Evolutionary conservation across 2,888 invertebrate species (phyloP).

Genomic region (Sarcophaga subvicina): DNA sequence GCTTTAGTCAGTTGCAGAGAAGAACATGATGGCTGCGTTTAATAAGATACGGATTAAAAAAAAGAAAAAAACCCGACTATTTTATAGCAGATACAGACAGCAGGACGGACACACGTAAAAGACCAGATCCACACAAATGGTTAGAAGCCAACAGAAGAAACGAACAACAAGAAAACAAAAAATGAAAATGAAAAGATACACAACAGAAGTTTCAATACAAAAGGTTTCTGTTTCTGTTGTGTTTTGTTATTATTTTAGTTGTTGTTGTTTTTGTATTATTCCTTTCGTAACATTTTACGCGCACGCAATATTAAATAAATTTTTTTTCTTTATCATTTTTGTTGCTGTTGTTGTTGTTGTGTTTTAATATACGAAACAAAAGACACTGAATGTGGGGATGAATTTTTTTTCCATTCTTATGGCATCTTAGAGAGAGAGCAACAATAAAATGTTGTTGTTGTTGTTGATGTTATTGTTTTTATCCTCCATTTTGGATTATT

Average conservation of each 20-base stretch:
- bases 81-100: conserved; percentile 36
- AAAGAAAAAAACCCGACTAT: neutral
- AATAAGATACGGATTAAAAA: conserved; percentile 56
- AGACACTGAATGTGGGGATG: conserved; percentile 16
- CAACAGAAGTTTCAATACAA: conserved; percentile 35
- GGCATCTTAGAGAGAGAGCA: conserved; percentile 49
- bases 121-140: conserved; percentile 43
- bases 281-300: conserved; percentile 54
- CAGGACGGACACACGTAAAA: neutral
- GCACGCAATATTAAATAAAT: conserved; percentile 66
- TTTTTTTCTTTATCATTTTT: conserved; percentile 14
- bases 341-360: neutral
- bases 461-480: conserved; percentile 38
- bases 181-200: neutral
- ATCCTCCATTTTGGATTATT: conserved; percentile 61
- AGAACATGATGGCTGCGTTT: conserved; percentile 69
- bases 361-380: neutral
- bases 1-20: conserved; percentile 57
- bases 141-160: conserved; percentile 57
- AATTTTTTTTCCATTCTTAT: conserved; percentile 15
- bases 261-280: conserved; percentile 55
- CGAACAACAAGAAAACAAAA: neutral
- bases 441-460: neutral
- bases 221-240: conserved; percentile 46
- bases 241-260: neutral